Conservation (phyloP, 2,113 vertebrate genomes). For the Elaphurus davidianus region DNA sequence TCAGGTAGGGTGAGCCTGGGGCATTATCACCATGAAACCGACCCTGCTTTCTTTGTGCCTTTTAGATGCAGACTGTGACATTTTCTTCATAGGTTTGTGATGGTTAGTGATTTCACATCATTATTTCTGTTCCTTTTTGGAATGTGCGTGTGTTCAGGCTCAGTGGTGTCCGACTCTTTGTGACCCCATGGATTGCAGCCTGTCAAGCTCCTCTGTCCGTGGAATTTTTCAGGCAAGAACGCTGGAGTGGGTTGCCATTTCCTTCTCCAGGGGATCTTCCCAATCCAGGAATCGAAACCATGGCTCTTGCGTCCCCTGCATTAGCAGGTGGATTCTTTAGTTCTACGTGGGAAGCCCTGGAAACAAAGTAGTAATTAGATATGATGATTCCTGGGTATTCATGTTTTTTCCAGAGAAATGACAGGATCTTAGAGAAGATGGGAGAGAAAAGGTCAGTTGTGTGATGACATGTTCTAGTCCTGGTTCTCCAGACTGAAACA, state of each 20-base stretch:
- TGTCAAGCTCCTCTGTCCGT: neutral
- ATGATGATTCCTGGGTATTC: neutral
- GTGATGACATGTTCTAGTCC: neutral
- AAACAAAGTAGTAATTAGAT: neutral
- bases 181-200: neutral
- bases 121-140: neutral
- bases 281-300: neutral
- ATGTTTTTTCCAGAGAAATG: neutral
- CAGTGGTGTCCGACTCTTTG: neutral
- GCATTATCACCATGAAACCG: accelerated
- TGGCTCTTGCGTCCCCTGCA: neutral
- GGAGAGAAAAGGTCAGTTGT: neutral
- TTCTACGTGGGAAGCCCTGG: neutral
- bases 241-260: neutral
- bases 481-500: neutral
- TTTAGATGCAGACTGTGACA: neutral
- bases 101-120: neutral
- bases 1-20: neutral
- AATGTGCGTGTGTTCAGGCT: neutral
- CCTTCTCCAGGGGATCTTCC: neutral
- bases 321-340: neutral
- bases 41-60: neutral
- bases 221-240: neutral
- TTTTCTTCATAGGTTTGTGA: neutral
- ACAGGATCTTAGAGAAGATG: neutral